Evolutionary conservation across 2,797 vertebrate species (phyloP).

Genomic region (Parotocinclus haroldoi): DNA sequence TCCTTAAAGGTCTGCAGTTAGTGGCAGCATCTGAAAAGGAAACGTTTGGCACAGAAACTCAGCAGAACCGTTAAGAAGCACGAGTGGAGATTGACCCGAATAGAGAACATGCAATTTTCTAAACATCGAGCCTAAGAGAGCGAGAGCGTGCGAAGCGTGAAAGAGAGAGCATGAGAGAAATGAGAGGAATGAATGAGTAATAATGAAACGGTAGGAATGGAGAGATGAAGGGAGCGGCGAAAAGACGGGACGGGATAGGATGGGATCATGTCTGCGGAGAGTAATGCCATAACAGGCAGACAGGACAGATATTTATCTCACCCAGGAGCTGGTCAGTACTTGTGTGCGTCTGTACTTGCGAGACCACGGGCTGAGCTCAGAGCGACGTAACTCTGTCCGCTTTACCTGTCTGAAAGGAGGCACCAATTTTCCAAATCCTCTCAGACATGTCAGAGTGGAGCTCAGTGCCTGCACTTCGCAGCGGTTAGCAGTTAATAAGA

Average conservation of each 20-base stretch:
- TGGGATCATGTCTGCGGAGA: conserved; percentile 16
- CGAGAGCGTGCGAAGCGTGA: neutral
- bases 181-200: neutral
- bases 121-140: too few species aligned
- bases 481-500: neutral
- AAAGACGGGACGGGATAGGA: conserved; percentile 4
- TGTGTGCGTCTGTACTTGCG: conserved; percentile 2
- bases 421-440: conserved; percentile 36
- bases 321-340: conserved; percentile 19
- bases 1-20: too few species aligned
- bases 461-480: too few species aligned
- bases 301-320: conserved; percentile 17
- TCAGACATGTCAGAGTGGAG: conserved; percentile 11
- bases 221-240: neutral
- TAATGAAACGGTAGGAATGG: neutral
- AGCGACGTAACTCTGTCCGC: conserved; percentile 12
- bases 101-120: too few species aligned
- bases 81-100: too few species aligned
- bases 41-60: too few species aligned
- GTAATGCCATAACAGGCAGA: conserved; percentile 23
- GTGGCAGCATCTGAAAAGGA: too few species aligned
- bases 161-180: neutral
- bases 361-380: neutral
- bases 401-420: conserved; percentile 10
- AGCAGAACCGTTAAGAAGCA: too few species aligned